Base-by-base conservation (phyloP, 2,113 vertebrate species). In the Corythornis cristatus region DNA sequence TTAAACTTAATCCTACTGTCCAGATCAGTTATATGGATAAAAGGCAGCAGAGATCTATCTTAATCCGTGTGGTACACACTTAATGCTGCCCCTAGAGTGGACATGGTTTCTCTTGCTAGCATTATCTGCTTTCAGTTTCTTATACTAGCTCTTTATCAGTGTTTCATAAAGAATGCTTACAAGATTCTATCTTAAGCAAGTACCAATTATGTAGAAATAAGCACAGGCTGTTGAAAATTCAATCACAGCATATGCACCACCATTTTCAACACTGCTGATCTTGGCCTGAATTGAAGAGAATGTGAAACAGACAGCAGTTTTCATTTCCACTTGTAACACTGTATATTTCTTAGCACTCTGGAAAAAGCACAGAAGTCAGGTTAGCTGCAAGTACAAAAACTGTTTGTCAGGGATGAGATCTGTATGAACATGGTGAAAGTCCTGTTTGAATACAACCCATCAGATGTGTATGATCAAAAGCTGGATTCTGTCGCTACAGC, bases 41-140 rank as follows among this genome's bases (percentile, higher is more conserved):
- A 97, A 97, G 95, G 84, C 96, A 97, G 95, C 31, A 83, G 73
- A 93, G 89, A 94, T 96, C 94, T 96, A 88, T 74, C 31, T 88
- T 95, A 87, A 96, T 95, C 93, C 95, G 70, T 62, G 80, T 91
- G 96, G 95, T 91, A 96, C 75, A 66, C 25, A 82, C 92, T 95
- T 95, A 96, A 95, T 93, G 29, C 61, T 92, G 95, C 43, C 87
- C 64, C 56, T 25, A 53, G 79, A 94, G 60, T 73, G 80, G 65
- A 89, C 67, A 64, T 91, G 68, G 33, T 92, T 97, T 96, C 71
- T 96, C 86, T 96, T 97, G 92, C 50, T 26, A 61, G 45, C 74
- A 65, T 93, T 96, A 93, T 97, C 97, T 98, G 97, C 80, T 97
- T 97, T 97, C 87, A 97, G 78, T 97, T 97, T 96, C 93, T 96